These are phyloP conservation scores for Saccopteryx leptura DNA, from an alignment of 2,113 vertebrate species.

Conservation along the genomic window DNA sequence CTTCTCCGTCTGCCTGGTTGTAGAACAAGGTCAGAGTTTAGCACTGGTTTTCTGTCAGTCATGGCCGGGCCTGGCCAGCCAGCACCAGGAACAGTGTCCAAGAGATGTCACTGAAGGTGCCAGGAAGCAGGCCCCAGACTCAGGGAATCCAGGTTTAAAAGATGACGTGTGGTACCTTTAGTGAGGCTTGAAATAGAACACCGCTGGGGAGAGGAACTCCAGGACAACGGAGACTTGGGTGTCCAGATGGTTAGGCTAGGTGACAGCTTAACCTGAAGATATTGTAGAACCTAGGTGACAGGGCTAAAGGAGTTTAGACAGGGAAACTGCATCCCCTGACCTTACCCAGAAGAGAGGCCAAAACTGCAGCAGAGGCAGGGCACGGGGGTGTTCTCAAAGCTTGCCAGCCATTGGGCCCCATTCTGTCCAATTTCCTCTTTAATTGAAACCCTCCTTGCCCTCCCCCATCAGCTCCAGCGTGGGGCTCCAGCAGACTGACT, in stretches of 20 bases:
- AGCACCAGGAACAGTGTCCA: neutral
- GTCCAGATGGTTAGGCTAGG: neutral
- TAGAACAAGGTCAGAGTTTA: neutral
- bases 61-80: neutral
- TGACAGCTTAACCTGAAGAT: neutral
- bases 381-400: neutral
- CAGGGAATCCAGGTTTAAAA: neutral
- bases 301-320: neutral
- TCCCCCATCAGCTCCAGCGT: neutral
- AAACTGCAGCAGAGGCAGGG: neutral
- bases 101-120: rapidly evolving
- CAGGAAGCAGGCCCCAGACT: neutral
- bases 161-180: neutral
- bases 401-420: neutral
- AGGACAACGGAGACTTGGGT: neutral
- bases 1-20: neutral
- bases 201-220: neutral
- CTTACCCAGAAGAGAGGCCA: neutral
- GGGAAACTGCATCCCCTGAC: neutral
- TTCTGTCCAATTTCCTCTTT: conserved; percentile 9
- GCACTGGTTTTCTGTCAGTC: neutral
- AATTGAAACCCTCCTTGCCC: neutral
- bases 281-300: neutral
- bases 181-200: neutral
- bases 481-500: neutral